Conservation (phyloP, 2,888 invertebrate genomes). For the Biston stratarius region DNA sequence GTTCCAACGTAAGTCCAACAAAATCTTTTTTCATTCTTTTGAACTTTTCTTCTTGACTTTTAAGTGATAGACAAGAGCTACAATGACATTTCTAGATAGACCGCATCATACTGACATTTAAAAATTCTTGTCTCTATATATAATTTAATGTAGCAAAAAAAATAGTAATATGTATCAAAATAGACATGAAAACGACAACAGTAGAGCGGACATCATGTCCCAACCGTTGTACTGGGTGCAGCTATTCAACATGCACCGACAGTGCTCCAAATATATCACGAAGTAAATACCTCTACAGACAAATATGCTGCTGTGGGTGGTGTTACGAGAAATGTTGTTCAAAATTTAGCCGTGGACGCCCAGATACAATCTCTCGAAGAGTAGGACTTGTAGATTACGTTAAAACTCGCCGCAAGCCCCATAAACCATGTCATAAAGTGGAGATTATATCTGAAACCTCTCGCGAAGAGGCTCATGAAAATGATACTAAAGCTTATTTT, state of each 20-base stretch:
- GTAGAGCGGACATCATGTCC: slow-evolving; percentile 17
- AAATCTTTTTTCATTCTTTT: neutral
- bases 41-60: neutral
- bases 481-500: slow-evolving; percentile 44
- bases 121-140: neutral
- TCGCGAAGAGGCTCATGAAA: slow-evolving; percentile 11
- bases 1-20: neutral
- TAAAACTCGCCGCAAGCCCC: slow-evolving; percentile 24
- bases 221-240: slow-evolving; percentile 30
- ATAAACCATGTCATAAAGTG: slow-evolving; percentile 22
- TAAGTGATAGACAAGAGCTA: neutral
- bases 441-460: slow-evolving; percentile 14
- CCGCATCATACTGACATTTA: neutral
- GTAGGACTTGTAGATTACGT: slow-evolving; percentile 42
- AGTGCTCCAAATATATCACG: slow-evolving; percentile 11
- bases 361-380: slow-evolving; percentile 38
- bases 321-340: slow-evolving; percentile 17
- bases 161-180: slow-evolving; percentile 8
- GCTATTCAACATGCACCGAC: slow-evolving; percentile 17
- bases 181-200: neutral
- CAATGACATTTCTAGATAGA: neutral
- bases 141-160: neutral
- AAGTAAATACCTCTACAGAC: slow-evolving; percentile 33
- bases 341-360: neutral
- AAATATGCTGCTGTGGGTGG: slow-evolving; percentile 39